Evolutionary conservation across 2,797 vertebrate species (phyloP).

Genomic region (Menidia menidia): DNA sequence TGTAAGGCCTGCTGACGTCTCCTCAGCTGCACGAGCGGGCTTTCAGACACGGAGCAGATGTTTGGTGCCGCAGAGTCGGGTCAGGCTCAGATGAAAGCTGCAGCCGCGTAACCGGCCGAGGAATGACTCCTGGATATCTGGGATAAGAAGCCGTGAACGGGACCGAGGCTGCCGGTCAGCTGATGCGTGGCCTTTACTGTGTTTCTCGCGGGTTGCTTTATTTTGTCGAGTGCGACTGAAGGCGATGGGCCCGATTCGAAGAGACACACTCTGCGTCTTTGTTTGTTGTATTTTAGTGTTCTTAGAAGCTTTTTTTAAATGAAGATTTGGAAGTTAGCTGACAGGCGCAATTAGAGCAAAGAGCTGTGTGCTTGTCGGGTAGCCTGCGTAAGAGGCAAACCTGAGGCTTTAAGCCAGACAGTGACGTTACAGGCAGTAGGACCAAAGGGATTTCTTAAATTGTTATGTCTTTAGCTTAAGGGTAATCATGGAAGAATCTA

Average conservation of each 20-base stretch:
- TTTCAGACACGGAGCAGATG: constrained; percentile 66
- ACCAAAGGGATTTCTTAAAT: constrained; percentile 59
- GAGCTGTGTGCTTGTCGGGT: constrained; percentile 40
- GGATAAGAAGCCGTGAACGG: constrained; percentile 47
- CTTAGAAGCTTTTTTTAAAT: constrained; percentile 22
- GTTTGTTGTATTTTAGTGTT: constrained; percentile 38
- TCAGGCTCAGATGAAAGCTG: constrained; percentile 48
- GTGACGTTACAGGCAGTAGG: constrained; percentile 46
- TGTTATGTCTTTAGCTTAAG: constrained; percentile 71
- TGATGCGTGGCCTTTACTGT: constrained; percentile 49
- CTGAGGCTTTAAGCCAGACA: constrained; percentile 46
- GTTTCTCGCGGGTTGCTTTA: constrained; percentile 50
- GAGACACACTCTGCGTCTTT: constrained; percentile 48
- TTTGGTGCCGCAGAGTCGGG: constrained; percentile 61
- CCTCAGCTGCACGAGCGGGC: constrained; percentile 34
- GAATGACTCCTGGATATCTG: constrained; percentile 47
- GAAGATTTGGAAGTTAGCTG: constrained; percentile 62
- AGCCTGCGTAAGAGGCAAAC: constrained; percentile 62
- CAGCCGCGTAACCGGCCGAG: constrained; percentile 48
- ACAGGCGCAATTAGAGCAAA: constrained; percentile 59
- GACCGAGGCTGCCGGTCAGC: constrained; percentile 60
- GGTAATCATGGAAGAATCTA: constrained; percentile 64
- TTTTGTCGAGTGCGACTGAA: constrained; percentile 43
- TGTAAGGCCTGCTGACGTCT: constrained; percentile 51
- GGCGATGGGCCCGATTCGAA: constrained; percentile 29